Base-by-base conservation (phyloP, 2,888 invertebrate species). In the Xylophagus ater region DNA sequence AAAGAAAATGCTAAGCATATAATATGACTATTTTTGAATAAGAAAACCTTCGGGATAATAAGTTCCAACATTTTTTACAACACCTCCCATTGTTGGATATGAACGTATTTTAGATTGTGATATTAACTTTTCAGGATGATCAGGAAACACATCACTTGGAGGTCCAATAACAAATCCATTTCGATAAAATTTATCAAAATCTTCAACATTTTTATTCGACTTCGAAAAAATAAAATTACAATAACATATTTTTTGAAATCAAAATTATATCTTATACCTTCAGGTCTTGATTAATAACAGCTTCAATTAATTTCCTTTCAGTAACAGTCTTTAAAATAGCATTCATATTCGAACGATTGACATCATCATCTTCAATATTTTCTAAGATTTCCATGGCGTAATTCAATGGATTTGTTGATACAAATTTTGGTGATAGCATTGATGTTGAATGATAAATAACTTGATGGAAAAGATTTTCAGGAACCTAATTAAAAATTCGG, bases 391-490 rank as follows among this genome's bases (percentile, higher is more conserved):
- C n/a, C n/a, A n/a, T 46, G 1, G 56, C 52, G 29, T 53, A 50
- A 6, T 26, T 18, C 10, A 49, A 44, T 1, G 61, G 58, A 34
- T 57, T 42, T 7, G 37, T 39, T 43, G 66, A 61, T n/a, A 63
- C 51, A 1, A 61, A 59, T 62, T 65, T 67, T n/a, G 57, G 55
- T 33, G 60, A 57, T 8, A 62, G 43, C 0, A 58, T 54, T 20
- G 64, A 60, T 1, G 68, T 67, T 44, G 67, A 67, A 43, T 66
- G 62, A 4, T 62, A 49, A 30, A 69, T 67, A 2, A 56, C 60
- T 33, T 57, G 51, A 37, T 59, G 58, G 46, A 69, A 67, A 24
- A 68, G 51, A 20, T 56, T 62, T 58, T 51, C 17, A 14, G 46
- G 31, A 10, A 46, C 43, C 46, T 45, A 28, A 18, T 60, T 30